Base-by-base conservation (phyloP, 2,113 vertebrate species). In the Pelecanoides urinatrix region DNA sequence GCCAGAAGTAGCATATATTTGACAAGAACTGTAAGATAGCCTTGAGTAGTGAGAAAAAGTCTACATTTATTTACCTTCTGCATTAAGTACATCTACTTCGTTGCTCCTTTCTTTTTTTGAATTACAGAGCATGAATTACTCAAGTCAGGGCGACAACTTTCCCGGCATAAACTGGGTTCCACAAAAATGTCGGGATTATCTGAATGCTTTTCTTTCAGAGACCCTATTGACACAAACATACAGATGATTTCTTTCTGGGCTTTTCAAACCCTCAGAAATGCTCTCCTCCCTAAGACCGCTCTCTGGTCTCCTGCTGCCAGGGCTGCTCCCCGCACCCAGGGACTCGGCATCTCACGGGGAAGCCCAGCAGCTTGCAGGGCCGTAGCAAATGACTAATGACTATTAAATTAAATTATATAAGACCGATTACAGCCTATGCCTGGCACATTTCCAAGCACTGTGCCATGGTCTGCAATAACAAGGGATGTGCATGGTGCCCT, bases 321-420 rank as follows among this genome's bases (percentile, higher is more conserved):
- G 55, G 49, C 27, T 80, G 30, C 49, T 89, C 49, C 36, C 19
- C 49, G 61, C 47, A 82, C 56, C 56, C 11, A 1, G 30, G 30
- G 32, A 55, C n/a, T n/a, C 25, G 2, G 38, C 58, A 88, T 55
- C 71, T 71, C 59, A 47, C 0, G 0, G 45, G 34, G 27, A 14
- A 90, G 34, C 38, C 61, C 19, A 3, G 59, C 70, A 90, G 55
- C 56, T 70, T 80, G 56, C 66, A 78, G 65, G 56, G 70, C 74
- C 0, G 1, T 75, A 66, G 82, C 56, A 82, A 91, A 82, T 93
- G 45, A 70, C 50, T 96, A 78, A 72, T 92, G 86, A 52, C 88
- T 95, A 62, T 85, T 92, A 86, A 95, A 95, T 93, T 92, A 84
- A 94, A 90, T 90, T 85, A 84, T 78, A 44, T 76, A 95, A 86